phyloP scores from a whole-genome alignment of 1,140 invertebrate genomes.

The Drosophila ercepeae region DNA sequence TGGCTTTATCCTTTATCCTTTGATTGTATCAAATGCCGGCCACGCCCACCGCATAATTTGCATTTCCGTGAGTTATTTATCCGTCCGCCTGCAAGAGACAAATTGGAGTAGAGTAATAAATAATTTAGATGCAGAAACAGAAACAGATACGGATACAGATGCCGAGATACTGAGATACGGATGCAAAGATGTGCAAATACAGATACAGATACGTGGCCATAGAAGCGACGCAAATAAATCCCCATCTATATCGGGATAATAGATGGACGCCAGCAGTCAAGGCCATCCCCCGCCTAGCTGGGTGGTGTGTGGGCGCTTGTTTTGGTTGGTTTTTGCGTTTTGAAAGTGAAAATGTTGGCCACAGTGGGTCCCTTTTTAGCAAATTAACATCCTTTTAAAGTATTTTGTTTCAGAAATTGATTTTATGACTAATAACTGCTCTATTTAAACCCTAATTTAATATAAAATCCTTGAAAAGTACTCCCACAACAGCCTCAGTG shows the following conservation, averaged over 20 bases:
- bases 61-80: conserved; percentile 23
- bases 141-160: conserved; percentile 7
- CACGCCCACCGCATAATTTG: conserved; percentile 34
- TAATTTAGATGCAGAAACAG: conserved; percentile 30
- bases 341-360: background rate
- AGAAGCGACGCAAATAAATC: conserved; percentile 27
- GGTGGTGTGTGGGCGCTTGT: background rate
- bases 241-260: conserved; percentile 12
- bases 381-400: no score
- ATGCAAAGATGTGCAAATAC: conserved; percentile 13
- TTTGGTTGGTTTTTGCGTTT: conserved; percentile 8
- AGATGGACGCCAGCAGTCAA: conserved; percentile 12
- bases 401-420: no score
- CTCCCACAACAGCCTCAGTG: no score
- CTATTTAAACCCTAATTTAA: no score
- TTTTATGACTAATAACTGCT: no score
- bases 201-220: conserved; percentile 32
- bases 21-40: conserved; percentile 7
- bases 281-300: background rate
- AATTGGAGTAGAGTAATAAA: conserved; percentile 44
- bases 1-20: background rate
- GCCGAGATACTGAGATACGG: conserved; percentile 7
- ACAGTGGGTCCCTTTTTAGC: no score
- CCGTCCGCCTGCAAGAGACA: conserved; percentile 40
- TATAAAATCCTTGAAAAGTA: no score